A percentile compares a stretch with the other conserved stretches of the same genome.
phyloP scores from a whole-genome alignment of 2,888 invertebrate genomes.

The Cerastis rubricosa region DNA sequence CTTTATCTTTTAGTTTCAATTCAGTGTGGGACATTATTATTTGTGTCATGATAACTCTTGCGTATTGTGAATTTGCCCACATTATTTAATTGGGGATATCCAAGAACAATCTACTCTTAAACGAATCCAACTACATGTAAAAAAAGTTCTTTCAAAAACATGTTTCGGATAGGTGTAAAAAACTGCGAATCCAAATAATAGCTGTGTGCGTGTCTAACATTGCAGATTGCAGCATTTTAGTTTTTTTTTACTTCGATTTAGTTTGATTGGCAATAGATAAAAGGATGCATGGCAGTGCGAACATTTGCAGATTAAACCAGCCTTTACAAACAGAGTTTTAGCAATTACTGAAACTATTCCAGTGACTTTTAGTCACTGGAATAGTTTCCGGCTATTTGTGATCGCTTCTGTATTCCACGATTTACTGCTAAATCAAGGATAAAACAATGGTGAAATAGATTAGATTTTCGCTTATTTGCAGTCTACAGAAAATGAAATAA shows the following conservation, averaged over 20 bases:
- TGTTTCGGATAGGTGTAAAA: constrained; percentile 16
- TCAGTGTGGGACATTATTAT: constrained; percentile 17
- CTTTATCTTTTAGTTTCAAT: constrained; percentile 40
- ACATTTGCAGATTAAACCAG: constrained; percentile 52
- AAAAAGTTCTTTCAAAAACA: background rate
- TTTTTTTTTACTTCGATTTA: constrained; percentile 39
- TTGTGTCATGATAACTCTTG: constrained; percentile 2
- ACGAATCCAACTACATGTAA: background rate
- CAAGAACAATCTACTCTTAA: background rate
- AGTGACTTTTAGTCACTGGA: too few relatives aligned
- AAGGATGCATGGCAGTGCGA: constrained; percentile 40
- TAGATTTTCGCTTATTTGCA: background rate
- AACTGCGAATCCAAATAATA: constrained; percentile 25
- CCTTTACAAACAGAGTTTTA: constrained; percentile 46
- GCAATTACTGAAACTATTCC: constrained; percentile 43
- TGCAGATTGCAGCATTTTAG: constrained; percentile 32
- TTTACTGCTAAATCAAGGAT: constrained; percentile 19
- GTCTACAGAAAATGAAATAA: background rate
- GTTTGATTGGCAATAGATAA: constrained; percentile 56
- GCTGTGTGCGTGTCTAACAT: constrained; percentile 40
- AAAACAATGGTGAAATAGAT: constrained; percentile 8
- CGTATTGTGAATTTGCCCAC: background rate
- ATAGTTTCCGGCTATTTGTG: constrained; percentile 34
- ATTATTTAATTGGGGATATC: background rate
- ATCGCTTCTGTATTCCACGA: constrained; percentile 16